Evolutionary conservation across 2,113 vertebrate species (phyloP), one percentile per base, ranked within the genome.

Genomic region (Hemicordylus capensis): DNA sequence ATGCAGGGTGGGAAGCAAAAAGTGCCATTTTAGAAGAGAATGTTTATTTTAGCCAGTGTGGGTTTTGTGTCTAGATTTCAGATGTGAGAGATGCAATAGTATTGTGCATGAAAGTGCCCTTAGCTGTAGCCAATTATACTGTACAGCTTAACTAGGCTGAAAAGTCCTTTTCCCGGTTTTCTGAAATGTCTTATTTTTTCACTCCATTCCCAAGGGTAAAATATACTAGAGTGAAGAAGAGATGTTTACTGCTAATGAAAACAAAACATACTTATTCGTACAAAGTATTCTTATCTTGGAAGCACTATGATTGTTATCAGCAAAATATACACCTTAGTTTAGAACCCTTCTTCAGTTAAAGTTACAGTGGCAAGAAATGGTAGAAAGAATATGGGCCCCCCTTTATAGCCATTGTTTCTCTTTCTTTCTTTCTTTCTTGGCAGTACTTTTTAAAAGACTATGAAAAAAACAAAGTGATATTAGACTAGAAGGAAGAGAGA

Each of bases 241-340:
- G 85, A 67, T 91, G 85, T 94, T 95, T 94, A 92, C 73, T 89
- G 81, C 86, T 90, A 91, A 91, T 93, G 87, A 90, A 93, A 96
- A 93, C 85, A 89, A 94, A 94, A 86, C 61, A 89, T 76, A 92
- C 37, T 94, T 93, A 95, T 92, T 95, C 90, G 80, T 88, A 86
- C 72, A 75, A 91, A 94, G 93, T 89, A 93, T 89, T 80, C 37
- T 39, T 81, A 80, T 93, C 48, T 93, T 85, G 87, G n/a, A 70
- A 89, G 92, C 85, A 83, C 31, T 39, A 37, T 69, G 54, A 31
- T 76, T 64, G 90, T 85, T 86, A 94, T 91, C 85, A 86, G 78
- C 44, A 90, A 83, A 93, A 91, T 61, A 89, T 22, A 59, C 8
- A 75, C 37, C 44, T 92, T 69, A 81, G 70, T 89, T 81, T 88